Evolutionary conservation across 2,113 vertebrate species (phyloP), one percentile per base, ranked within the genome.

Genomic region (Amblyopsis rosae): DNA sequence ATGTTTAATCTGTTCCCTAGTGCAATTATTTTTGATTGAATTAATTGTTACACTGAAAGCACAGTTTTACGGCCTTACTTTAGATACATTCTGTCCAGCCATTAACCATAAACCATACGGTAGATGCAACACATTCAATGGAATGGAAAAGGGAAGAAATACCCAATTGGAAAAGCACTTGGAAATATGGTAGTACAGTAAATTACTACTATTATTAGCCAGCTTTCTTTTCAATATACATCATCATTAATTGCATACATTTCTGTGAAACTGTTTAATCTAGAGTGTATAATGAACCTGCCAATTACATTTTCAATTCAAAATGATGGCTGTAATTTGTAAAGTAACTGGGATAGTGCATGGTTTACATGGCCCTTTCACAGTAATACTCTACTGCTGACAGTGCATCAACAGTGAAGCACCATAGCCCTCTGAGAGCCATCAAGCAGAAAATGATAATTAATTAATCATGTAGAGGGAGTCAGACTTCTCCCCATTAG

Each of bases 361-460:
- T 76, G 72, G 79, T 81, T 87, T 89, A 82, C 82, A 83, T 69
- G 73, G 73, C 77, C 35, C 73, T 84, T 68, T 80, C 73, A 75
- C 77, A 82, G 83, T 84, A 87, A 86, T 89, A 85, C 67, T 85
- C 80, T 79, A 86, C 84, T 87, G 88, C 90, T 91, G 91, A 92
- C 88, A 79, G 79, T 74, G 87, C 85, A 84, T 84, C 87, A 81
- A 75, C 78, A 73, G 79, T 65, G 73, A 69, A 83, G 83, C 77
- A 75, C 73, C 73, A 26, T 77, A 66, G 81, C 79, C 86, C 86
- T 87, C 72, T 67, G 86, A 89, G 90, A 86, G 86, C 86, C 87
- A 87, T 90, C 86, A 86, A 89, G 88, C 86, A 86, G 86, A 91
- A 92, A 90, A 92, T 87, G 83, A 89, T 89, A 89, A 91, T 90